Evolutionary conservation across 64 coral and sea anemone species (phyloP), one percentile per base, ranked within the genome.

Genomic region (Anthopleura sola): DNA sequence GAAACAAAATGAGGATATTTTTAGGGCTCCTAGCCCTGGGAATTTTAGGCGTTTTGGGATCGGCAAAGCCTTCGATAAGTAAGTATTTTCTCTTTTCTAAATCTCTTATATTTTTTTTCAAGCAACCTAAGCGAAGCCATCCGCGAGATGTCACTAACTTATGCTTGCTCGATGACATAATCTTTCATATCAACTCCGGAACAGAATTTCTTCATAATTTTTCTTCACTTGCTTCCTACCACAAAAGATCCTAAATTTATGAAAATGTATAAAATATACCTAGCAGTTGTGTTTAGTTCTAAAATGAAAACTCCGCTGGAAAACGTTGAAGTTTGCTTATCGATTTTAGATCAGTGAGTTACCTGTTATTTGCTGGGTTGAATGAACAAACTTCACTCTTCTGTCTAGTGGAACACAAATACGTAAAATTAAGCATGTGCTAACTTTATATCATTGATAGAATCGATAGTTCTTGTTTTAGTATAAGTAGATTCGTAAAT

Each of bases 31-130:
- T 82, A 47, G 64, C 75, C 89, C 76, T 91, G 48, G 89, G 89
- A 36, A 68, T 91, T 6, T 86, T 83, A 51, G 82, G 39, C 60
- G 89, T 55, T 80, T 81, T 86, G 1, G 75, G 75, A 44, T 81
- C 39, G 28, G 84, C 89, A 68, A 84, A 82, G 19, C 89, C 89
- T 18, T 91, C 89, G 3, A 62, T 80, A 68, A 46, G 89, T 91
- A 91, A 91, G 89, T 91, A 66, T 36, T 49, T 17, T 24, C 6
- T 37, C 13, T 29, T 68, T 34, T 20, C 57, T 56, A 31, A 8
- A 8, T 13, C 7, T 33, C 10, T 51, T 36, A 21, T 26, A 83
- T 53, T 49, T 53, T 48, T 12, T 53, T 83, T 24, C 39, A 1
- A 36, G 2, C 14, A 55, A 51, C 2, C 24, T 34, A 57, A 54